Evolutionary conservation across 2,888 invertebrate species (phyloP), one percentile per base, ranked within the genome.

Genomic region (Cataglyphis livida): DNA sequence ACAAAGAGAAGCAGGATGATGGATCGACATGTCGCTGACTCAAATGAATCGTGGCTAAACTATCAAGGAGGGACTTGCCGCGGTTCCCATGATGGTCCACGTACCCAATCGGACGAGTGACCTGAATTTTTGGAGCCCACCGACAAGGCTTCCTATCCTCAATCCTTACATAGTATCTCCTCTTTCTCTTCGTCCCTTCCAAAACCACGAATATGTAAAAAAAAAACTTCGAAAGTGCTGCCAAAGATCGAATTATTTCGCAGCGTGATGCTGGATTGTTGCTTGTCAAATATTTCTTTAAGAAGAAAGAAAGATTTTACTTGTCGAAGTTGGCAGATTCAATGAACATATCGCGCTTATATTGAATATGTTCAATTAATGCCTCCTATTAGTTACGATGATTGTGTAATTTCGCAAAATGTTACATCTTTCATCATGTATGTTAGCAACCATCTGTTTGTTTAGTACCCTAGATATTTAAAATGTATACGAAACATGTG

Each of bases 91-190:
- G 81, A 64, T 76, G 84, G 87, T 83, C 85, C 87, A 87, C 85
- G 87, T 89, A 89, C 87, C 88, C 90, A 88, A 90, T 85, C 91
- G 88, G 91, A 91, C 89, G 92, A 90, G 90, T 92, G 93, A 94
- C 94, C 93, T 88, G 93, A 89, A 93, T 94, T 92, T 94, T 93
- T 93, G 84, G 92, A 91, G 88, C 66, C 86, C 85, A 86, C 74
- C 87, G 84, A 65, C 84, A 87, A 70, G 89, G 86, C 86, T 88
- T 87, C 85, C 71, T 82, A 73, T 83, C 65, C 84, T 75, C 64
- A 82, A 71, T 82, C 82, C 61, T 38, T 75, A 15, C 64, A 54
- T 79, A 35, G 28, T 65, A 12, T 25, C 66, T 73, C 28, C 70
- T 48, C 62, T 61, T 82, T 74, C 75, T 59, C 85, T 83, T 74